These are phyloP conservation scores for Ammodytes dubius DNA, from an alignment of 2,113 vertebrate genomes.

Conservation along the genomic window DNA sequence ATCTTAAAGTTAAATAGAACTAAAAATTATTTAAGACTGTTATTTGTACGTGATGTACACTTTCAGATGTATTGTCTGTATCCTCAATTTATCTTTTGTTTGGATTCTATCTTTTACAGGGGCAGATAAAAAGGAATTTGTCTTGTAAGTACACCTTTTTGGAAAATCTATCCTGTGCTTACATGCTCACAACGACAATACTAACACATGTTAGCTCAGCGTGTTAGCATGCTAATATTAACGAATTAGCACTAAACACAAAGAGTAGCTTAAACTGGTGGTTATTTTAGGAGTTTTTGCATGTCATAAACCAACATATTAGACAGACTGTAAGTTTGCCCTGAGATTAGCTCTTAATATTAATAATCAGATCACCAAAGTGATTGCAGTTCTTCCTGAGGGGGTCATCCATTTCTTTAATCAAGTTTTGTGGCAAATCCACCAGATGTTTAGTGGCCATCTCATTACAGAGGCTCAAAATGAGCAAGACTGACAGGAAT, in stretches of 20 bases:
- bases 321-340: neutral
- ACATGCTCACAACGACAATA: neutral
- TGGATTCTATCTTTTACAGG: conserved; percentile 88
- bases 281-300: neutral
- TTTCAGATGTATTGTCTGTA: neutral
- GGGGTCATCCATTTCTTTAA: neutral
- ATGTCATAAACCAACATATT: neutral
- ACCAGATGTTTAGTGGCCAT: too few species aligned
- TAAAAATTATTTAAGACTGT: neutral
- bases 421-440: too few species aligned
- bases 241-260: neutral
- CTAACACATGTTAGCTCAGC: neutral
- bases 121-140: conserved; percentile 94
- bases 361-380: neutral
- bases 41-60: neutral
- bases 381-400: neutral
- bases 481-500: neutral
- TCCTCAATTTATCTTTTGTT: conserved; percentile 23
- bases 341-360: neutral
- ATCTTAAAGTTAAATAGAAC: neutral
- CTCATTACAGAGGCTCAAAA: neutral
- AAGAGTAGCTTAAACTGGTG: neutral
- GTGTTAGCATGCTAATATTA: neutral
- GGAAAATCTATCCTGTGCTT: neutral
- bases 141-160: conserved; percentile 92